These are phyloP conservation scores for Cuniculus paca DNA, from an alignment of 2,797 vertebrate genomes.

Conservation along the genomic window DNA sequence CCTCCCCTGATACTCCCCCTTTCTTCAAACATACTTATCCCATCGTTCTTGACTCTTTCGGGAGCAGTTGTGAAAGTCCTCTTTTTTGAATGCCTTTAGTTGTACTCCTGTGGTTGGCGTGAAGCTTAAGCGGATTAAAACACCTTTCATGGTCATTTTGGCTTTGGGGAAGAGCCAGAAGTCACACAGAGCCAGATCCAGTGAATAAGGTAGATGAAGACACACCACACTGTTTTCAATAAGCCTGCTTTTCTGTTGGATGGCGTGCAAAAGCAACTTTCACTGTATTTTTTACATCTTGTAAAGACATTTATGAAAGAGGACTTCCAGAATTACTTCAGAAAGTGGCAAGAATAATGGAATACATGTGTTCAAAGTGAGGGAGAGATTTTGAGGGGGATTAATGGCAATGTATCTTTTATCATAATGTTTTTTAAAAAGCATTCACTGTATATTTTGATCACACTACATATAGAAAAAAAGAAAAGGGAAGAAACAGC, in stretches of 20 bases:
- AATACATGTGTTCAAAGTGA: too few relatives aligned
- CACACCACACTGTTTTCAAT: neutral
- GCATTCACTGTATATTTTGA: neutral
- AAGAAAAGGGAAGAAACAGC: neutral
- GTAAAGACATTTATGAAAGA: too few relatives aligned
- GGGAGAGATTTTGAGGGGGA: too few relatives aligned
- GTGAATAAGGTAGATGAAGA: neutral
- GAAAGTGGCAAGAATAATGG: too few relatives aligned
- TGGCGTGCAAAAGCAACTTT: neutral
- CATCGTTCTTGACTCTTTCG: neutral
- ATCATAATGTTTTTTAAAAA: neutral
- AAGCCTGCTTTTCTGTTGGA: neutral
- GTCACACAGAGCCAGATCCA: neutral
- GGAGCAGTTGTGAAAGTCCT: neutral
- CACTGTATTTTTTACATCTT: neutral
- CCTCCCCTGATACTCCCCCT: neutral
- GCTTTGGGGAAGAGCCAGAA: neutral
- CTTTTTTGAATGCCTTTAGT: neutral
- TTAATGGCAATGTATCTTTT: too few relatives aligned
- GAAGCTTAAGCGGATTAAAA: neutral
- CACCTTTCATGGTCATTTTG: neutral
- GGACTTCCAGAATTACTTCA: too few relatives aligned
- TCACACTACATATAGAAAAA: neutral
- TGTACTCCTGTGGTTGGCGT: neutral
- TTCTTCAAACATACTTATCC: neutral